phyloP scores from a whole-genome alignment of 2,797 vertebrate species.

The Leuciscus waleckii region DNA sequence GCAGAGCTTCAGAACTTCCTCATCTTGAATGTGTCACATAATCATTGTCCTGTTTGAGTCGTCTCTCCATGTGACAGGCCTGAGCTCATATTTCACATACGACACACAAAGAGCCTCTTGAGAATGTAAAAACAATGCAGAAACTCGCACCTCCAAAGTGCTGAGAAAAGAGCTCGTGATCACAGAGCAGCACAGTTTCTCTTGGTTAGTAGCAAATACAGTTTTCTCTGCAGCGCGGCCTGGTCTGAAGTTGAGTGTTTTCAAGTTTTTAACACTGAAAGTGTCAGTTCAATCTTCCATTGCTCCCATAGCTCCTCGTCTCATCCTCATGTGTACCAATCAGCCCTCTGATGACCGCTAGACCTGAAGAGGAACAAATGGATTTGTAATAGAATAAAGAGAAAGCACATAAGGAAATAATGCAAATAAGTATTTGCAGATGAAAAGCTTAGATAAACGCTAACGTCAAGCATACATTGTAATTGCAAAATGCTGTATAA shows the following conservation, averaged over 20 bases:
- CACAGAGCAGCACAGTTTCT: neutral
- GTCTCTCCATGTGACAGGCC: slow-evolving; percentile 14
- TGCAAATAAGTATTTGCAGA: neutral
- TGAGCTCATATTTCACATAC: neutral
- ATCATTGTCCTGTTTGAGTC: neutral
- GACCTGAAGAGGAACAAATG: neutral
- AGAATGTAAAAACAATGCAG: slow-evolving; percentile 12
- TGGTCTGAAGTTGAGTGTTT: neutral
- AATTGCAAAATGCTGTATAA: neutral
- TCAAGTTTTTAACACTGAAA: neutral
- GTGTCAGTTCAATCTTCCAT: slow-evolving; percentile 4
- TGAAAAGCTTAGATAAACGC: neutral
- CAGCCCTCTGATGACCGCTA: neutral
- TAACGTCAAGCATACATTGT: neutral
- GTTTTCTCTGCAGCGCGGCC: neutral
- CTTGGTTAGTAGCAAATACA: neutral
- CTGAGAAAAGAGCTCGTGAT: neutral
- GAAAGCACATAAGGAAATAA: neutral
- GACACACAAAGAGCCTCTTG: slow-evolving; percentile 17
- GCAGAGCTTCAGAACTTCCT: neutral
- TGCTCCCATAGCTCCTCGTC: neutral
- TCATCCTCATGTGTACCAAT: slow-evolving; percentile 9
- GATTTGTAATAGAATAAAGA: neutral
- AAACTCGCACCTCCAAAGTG: slow-evolving; percentile 4
- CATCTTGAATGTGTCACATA: neutral